Base-by-base conservation (phyloP, 2,888 invertebrate genomes). In the Lepas anatifera region DNA sequence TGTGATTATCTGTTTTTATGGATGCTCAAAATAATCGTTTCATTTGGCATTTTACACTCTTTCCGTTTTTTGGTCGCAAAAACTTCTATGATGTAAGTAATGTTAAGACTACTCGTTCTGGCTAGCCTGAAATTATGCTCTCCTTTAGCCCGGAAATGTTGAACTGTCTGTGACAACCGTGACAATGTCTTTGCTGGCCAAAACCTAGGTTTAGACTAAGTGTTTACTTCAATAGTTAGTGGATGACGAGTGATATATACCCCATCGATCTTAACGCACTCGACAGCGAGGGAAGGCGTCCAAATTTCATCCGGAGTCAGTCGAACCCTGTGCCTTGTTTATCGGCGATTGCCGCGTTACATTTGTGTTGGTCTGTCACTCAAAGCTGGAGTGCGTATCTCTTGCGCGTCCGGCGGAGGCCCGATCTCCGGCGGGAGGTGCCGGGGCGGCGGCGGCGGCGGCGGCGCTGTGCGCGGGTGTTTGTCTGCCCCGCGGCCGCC, bases 21-120 rank as follows among this genome's bases (percentile, higher is more conserved):
- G 58, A 58, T 58, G 58, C 58, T 58, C 58, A 58, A 58, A 58
- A 58, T 58, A 35, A 22, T 58, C 58, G 35, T 22, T 58, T 35
- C 58, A 18, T 35, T 16, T 18, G 52, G 52, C 52, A 32, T 52
- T 52, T 52, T 52, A 32, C 16, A 7, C 32, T 13, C 7, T 52
- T 50, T 13, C 2, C 13, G 11, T 11, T 22, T 27, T 25, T 50
- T 27, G 10, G 50, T 25, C 27, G 10, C 50, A 27, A n/a, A 50
- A 50, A 10, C 25, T 50, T 50, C 13, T 27, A 41, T 4, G 29
- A 32, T 7, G n/a, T n/a, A n/a, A n/a, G n/a, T n/a, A n/a, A n/a
- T n/a, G n/a, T n/a, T n/a, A n/a, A n/a, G n/a, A n/a, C n/a, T n/a
- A n/a, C 41, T 52, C 52, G 13, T 52, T 52, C 13, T 52, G 18